Percentiles rank a stretch among this genome's conserved stretches.
Conservation (phyloP, 1,140 invertebrate genomes). For the Pemphigus obesinymphae region DNA sequence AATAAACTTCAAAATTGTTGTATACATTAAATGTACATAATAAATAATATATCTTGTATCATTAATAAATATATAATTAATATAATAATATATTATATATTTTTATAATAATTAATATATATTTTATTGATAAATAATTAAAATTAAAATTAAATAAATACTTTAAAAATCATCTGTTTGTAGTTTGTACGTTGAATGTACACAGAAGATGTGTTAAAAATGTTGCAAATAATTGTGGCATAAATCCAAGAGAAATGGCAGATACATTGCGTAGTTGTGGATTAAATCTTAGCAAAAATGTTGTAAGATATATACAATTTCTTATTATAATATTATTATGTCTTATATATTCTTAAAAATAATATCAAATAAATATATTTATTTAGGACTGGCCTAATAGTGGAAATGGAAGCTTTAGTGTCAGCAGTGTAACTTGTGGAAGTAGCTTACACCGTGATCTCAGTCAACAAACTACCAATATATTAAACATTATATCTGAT, state of each 20-base stretch:
- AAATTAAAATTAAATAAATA: background rate
- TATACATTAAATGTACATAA: background rate
- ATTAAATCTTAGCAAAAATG: constrained; percentile 25
- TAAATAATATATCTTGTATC: too few species aligned
- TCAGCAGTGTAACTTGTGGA: background rate
- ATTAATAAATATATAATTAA: too few species aligned
- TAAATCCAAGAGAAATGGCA: constrained; percentile 94
- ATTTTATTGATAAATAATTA: too few species aligned
- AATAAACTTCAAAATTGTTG: background rate
- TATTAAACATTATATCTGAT: constrained; percentile 15
- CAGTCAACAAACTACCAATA: constrained; percentile 11
- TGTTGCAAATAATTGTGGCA: constrained; percentile 98
- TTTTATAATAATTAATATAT: too few species aligned
- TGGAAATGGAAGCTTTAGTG: constrained; percentile 29
- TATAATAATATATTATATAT: too few species aligned
- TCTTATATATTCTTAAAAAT: too few species aligned
- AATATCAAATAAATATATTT: background rate
- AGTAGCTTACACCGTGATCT: constrained; percentile 21
- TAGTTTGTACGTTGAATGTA: constrained; percentile 94
- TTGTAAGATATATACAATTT: constrained; percentile 9
- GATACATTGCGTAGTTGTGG: constrained; percentile 51
- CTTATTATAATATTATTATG: background rate
- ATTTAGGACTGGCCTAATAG: constrained; percentile 2
- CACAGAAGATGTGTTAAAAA: constrained; percentile 99
- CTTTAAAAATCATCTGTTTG: constrained; percentile 43